Percentiles rank a stretch among this genome's conserved stretches.
Conservation (phyloP, 2,113 vertebrate species). For the Haliaeetus leucogaster region DNA sequence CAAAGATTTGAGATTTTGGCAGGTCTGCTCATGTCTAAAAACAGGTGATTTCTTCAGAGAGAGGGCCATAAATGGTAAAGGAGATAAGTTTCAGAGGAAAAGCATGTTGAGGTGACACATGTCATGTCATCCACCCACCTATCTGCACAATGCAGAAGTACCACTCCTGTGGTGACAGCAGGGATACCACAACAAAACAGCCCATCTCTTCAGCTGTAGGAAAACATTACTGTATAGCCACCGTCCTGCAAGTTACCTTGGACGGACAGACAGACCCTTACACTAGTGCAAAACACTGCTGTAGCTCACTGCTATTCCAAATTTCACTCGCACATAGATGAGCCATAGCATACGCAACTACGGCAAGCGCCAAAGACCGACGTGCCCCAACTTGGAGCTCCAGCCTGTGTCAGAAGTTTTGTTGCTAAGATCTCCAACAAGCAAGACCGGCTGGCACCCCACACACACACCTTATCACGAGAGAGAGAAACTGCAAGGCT, state of each 20-base stretch:
- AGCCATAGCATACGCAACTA: neutral
- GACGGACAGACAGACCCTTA: neutral
- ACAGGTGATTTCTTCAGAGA: neutral
- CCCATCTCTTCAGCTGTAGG: neutral
- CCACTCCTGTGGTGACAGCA: neutral
- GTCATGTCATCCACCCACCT: neutral
- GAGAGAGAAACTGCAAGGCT: neutral
- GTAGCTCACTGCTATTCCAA: neutral
- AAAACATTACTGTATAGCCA: neutral
- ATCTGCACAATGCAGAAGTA: neutral
- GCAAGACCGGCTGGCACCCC: neutral
- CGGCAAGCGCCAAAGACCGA: neutral
- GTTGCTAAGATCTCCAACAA: neutral
- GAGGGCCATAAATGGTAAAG: neutral
- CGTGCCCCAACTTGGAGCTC: accelerated
- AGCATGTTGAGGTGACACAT: neutral
- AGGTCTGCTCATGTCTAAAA: neutral
- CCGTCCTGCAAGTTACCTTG: neutral
- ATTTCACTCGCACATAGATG: accelerated
- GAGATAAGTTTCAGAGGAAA: neutral
- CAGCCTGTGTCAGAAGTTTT: neutral
- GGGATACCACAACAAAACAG: neutral
- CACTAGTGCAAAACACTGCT: neutral
- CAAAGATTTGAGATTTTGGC: neutral
- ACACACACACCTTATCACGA: too few species aligned